Conservation (phyloP, 2,113 vertebrate genomes). For the Henicopernis longicauda region DNA sequence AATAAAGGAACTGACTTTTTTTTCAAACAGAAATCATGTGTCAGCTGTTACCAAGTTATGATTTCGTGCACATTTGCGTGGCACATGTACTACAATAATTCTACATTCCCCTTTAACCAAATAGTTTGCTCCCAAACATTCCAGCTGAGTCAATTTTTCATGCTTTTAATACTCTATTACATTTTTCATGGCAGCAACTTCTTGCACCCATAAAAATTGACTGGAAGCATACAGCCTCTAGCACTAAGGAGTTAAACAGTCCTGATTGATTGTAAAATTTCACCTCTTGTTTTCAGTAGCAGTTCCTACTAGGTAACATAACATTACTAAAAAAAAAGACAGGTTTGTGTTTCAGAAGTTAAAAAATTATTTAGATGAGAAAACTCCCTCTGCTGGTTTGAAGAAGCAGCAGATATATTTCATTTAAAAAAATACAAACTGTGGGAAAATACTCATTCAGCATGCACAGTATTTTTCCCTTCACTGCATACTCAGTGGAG, state of each 20-base stretch:
- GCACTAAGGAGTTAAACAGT: not conserved
- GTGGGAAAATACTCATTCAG: not conserved
- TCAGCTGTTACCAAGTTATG: not conserved
- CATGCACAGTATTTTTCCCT: not conserved
- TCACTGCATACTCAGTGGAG: not conserved
- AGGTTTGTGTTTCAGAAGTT: not conserved
- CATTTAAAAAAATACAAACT: not conserved
- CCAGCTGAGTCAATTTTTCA: not conserved
- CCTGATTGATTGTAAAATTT: not conserved
- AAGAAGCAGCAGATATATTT: not conserved
- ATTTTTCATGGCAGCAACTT: not conserved
- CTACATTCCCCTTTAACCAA: not conserved
- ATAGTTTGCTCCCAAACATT: not conserved
- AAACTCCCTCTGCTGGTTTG: constrained; percentile 61
- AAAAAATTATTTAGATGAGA: not conserved
- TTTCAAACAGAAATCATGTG: not conserved
- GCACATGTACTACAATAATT: not conserved
- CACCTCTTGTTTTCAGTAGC: not conserved
- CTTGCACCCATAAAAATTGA: not conserved
- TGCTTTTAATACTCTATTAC: not conserved
- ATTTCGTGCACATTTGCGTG: not conserved
- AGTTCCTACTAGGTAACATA: not conserved
- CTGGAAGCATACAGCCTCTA: not conserved
- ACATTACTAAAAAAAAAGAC: not conserved
- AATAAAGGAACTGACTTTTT: not conserved